A percentile compares a stretch with the other conserved stretches of the same genome.
phyloP scores from a whole-genome alignment of 2,888 invertebrate species.

The Drosophila cognata region DNA sequence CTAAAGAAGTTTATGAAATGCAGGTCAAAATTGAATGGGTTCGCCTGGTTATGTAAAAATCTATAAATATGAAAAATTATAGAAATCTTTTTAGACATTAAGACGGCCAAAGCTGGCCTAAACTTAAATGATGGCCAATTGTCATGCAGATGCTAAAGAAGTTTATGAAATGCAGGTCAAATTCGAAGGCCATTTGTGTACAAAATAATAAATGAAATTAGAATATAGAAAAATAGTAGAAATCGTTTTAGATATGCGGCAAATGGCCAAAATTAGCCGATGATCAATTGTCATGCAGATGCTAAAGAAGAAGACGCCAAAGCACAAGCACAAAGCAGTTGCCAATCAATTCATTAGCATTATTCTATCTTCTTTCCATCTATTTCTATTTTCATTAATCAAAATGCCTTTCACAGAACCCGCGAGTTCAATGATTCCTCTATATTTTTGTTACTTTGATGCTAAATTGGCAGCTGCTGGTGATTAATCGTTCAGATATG shows the following conservation, averaged over 20 bases:
- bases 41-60: not conserved
- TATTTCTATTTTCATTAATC: conserved; percentile 48
- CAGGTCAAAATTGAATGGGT: not conserved
- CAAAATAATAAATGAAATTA: not conserved
- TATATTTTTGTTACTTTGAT: conserved; percentile 8
- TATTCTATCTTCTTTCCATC: conserved; percentile 41
- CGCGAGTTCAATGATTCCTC: conserved; percentile 54
- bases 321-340: conserved; percentile 6
- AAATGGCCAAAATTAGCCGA: conserved; percentile 3
- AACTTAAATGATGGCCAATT: conserved; percentile 41
- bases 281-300: conserved; percentile 71
- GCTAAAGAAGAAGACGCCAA: conserved; percentile 13
- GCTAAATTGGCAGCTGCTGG: conserved; percentile 39
- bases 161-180: not conserved
- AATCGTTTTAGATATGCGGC: conserved; percentile 8
- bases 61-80: conserved; percentile 1
- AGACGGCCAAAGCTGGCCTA: conserved; percentile 1
- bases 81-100: conserved; percentile 15
- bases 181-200: not conserved
- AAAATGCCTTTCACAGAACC: conserved; percentile 62
- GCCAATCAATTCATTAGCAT: conserved; percentile 48
- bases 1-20: not conserved
- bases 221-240: conserved; percentile 9
- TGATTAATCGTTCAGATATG: conserved; percentile 58
- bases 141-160: conserved; percentile 62